Evolutionary conservation across 2,113 vertebrate genomes (phyloP), one percentile per base, ranked within the genome.

Genomic region (Zosterops borbonicus): DNA sequence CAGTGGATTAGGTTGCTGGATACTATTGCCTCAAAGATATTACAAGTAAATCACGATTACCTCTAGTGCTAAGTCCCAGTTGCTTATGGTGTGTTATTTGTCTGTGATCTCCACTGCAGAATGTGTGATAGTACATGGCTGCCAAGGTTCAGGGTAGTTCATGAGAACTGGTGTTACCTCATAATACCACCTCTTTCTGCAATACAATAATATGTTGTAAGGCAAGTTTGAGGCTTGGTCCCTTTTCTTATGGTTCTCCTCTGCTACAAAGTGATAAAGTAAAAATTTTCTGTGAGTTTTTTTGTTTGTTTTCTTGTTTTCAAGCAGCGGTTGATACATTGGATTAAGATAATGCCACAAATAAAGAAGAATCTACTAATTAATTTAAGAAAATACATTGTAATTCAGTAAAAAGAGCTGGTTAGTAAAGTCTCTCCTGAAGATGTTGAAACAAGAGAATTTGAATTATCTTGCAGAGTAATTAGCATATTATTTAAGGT

Each of bases 11-110:
- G 79, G 68, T 70, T 93, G 81, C 69, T 93, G 49, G 64, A 64
- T 92, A 74, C 37, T 87, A 24, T 44, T 79, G 42, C 62, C 70
- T 95, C 79, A 88, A 80, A 95, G 68, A 77, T 84, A 73, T 39
- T 69, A 65, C 42, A 70, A 83, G 86, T 79, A 93, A 97, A 87
- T 96, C 37, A 67, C 97, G 69, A 49, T 83, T 95, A 31, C 25
- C 31, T 53, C 0, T 9, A 78, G 59, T 50, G 18, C 28, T 64
- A 24, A 41, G 70, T 89, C 18, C 17, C 18, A 7, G 6, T 44
- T 76, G 65, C 14, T 64, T 8, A 0, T 14, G 22, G 13, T 33
- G 52, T 82, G 9, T 52, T 73, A 16, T 82, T 82, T 64, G 21
- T 41, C 62, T 71, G 23, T 64, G 55, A 13, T 56, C n/a, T 68